phyloP scores from a whole-genome alignment of 1,140 invertebrate species.

The Cardiocondyla obscurior region DNA sequence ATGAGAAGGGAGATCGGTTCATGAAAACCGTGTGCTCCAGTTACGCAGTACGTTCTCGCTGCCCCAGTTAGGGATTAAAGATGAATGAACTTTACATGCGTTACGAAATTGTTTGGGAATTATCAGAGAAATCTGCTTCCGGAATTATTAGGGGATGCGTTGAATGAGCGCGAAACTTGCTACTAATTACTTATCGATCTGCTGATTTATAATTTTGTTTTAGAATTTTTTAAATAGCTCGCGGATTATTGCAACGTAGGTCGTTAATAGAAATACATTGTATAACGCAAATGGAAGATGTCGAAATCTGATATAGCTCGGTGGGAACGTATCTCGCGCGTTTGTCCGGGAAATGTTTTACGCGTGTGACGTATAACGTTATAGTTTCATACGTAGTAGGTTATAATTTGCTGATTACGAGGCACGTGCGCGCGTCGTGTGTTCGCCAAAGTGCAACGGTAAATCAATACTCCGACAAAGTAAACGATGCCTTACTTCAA shows the following conservation, averaged over 20 bases:
- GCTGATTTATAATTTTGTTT: conserved; percentile 13
- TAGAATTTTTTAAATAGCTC: not conserved
- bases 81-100: not conserved
- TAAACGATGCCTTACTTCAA: conserved; percentile 33
- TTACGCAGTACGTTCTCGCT: conserved; percentile 1
- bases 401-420: conserved; percentile 49
- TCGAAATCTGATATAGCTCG: not conserved
- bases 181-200: not conserved
- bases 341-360: conserved; percentile 19
- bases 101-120: conserved; percentile 9
- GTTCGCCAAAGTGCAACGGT: conserved; percentile 27
- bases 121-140: not conserved
- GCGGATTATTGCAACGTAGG: not conserved
- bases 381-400: conserved; percentile 16
- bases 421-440: conserved; percentile 16
- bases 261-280: not conserved
- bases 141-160: not conserved
- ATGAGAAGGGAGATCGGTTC: not conserved
- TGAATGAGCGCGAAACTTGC: not conserved
- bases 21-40: conserved; percentile 18
- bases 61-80: conserved; percentile 35
- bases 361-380: conserved; percentile 13
- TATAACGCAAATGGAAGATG: not conserved
- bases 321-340: not conserved
- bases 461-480: conserved; percentile 36